Base-by-base conservation (phyloP, 1,140 invertebrate genomes). In the Drosophila nasuta region DNA sequence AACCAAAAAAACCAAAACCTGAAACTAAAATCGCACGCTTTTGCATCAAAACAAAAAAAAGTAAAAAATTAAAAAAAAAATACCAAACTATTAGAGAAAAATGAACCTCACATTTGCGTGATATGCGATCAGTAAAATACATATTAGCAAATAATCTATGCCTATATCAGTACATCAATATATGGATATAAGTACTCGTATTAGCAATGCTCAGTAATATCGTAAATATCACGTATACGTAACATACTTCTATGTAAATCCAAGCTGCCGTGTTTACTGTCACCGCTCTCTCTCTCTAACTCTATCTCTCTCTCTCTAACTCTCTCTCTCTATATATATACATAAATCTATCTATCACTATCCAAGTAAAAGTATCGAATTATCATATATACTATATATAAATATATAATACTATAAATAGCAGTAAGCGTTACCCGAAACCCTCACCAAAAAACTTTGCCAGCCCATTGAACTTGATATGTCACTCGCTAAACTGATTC, bases 21-120 rank as follows among this genome's bases (percentile, higher is more conserved):
- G 73, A 90, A 89, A 76, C 68, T 90, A 91, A 82, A 90, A 90
- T 71, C 86, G 90, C 90, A 91, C 90, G 90, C 90, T 91, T 91
- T 83, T 91, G 90, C 90, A 91, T 91, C 88, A 91, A 81, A 75
- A 81, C 72, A 35, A 76, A 71, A 75, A 58, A 25, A 25, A 25
- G 65, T 70, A 56, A n/a, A 63, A 49, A 56, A 46, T 64, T 64
- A 51, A 75, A 67, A 74, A 71, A 33, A 52, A 58, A 69, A 85
- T 43, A 76, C 20, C 20, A 57, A 79, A 57, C 54, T 66, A 59
- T 73, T 74, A 75, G 65, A 60, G 6, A 41, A 70, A 80, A 83
- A 70, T 33, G 68, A 88, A 77, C 72, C 77, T 70, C 83, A 87
- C 68, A 46, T 54, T 77, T 75, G 75, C 75, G 75, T 89, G 81